Evolutionary conservation across 2,888 invertebrate genomes (phyloP), one percentile per base, ranked within the genome.

Genomic region (Desoria tigrina): DNA sequence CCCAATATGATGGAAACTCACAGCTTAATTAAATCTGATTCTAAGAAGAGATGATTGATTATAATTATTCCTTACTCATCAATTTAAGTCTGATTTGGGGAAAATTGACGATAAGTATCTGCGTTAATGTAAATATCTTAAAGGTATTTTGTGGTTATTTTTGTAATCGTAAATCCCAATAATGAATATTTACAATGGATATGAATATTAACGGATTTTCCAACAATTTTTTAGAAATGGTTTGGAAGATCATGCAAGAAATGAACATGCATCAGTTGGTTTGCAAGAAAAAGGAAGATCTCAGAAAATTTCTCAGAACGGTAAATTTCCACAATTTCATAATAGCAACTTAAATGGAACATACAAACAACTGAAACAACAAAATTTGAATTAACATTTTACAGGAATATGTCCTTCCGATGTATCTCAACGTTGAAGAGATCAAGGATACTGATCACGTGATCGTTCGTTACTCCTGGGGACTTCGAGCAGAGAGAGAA

Each of bases 401-500:
- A 39, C 37, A 75, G 71, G 74, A 75, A 61, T 74, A 66, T 39
- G 73, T 74, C 6, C 56, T 53, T 0, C 23, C 70, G 1, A 42
- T 66, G 50, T 75, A 74, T 61, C 61, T 75, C 16, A 62, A 59
- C 21, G 53, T 65, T 21, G 70, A 71, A 18, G 64, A 69, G 42
- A 58, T 27, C n/a, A 63, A 69, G 49, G 73, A 72, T 2, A 21
- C 54, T 14, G 71, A 71, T 9, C 28, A 53, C 26, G 49, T 23
- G 3, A 60, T 58, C 11, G 49, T 56, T 16, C 65, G 66, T 18
- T 76, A 76, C 45, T 62, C 66, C 2, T 76, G 76, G 76, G 76
- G 76, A n/a, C 60, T 61, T 1, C 49, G 76, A 61, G 61, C 76
- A 4, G 61, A 74, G 1, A 65, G 66, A 18, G 76, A 76, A 65